Evolutionary conservation across 2,113 vertebrate genomes (phyloP).

Genomic region (Phasianus colchicus): DNA sequence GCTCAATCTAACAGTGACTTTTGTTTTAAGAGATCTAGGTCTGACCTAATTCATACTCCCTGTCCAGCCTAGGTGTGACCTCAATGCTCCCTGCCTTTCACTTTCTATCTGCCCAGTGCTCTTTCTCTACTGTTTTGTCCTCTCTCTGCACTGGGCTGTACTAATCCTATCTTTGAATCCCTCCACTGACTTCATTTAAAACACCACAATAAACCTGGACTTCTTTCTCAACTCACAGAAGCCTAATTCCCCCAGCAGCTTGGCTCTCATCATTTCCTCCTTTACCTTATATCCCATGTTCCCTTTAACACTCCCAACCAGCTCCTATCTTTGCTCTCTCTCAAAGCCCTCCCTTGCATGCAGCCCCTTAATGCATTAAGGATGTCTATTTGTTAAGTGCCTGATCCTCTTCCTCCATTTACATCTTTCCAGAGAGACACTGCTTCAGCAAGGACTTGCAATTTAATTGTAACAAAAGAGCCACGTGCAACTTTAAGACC

Average conservation of each 20-base stretch:
- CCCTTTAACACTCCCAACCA: background rate
- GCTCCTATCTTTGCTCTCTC: background rate
- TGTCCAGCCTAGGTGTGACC: fast-evolving
- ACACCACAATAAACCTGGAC: background rate
- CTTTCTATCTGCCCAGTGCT: background rate
- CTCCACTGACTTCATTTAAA: background rate
- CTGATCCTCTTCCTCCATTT: background rate
- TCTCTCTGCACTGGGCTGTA: background rate
- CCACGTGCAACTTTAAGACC: background rate
- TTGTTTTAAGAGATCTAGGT: background rate
- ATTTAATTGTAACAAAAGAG: background rate
- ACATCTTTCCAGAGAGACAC: background rate
- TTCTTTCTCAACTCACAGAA: background rate
- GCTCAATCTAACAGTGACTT: background rate
- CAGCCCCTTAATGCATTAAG: background rate
- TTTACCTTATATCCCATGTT: background rate
- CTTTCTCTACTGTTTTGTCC: background rate
- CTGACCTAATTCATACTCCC: background rate
- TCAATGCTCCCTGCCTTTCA: background rate
- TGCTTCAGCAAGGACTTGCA: background rate
- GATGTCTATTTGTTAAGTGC: fast-evolving
- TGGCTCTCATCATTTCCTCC: background rate
- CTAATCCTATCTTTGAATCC: background rate
- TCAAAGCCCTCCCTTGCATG: background rate
- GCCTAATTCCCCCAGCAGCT: background rate